These are phyloP conservation scores for Asteroscopus sphinx DNA, from an alignment of 2,888 invertebrate genomes.

Conservation along the genomic window DNA sequence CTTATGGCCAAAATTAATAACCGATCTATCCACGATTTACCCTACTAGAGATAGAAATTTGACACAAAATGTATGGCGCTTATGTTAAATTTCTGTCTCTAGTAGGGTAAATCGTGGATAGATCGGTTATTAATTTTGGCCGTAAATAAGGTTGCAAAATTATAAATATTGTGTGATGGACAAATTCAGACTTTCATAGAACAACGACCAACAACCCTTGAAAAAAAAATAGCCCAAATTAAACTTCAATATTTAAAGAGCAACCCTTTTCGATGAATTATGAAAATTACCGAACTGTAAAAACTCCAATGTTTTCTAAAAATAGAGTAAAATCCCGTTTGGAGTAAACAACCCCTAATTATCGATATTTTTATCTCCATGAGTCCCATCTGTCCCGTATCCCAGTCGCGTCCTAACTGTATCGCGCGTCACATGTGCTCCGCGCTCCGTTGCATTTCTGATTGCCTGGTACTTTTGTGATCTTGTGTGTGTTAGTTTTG, in stretches of 20 bases:
- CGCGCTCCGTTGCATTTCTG: constrained; percentile 59
- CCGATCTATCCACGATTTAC: no score
- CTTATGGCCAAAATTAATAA: no score
- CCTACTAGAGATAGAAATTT: no score
- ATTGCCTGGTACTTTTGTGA: constrained; percentile 66
- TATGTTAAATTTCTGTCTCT: no score
- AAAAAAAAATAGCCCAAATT: no score
- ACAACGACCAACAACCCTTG: no score
- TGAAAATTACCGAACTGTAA: constrained; percentile 18
- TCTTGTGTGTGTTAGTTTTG: constrained; percentile 57
- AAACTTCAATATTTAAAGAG: not conserved
- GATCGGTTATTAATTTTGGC: no score
- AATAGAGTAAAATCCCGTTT: constrained; percentile 24
- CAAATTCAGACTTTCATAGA: no score
- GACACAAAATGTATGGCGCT: no score
- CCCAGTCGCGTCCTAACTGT: constrained; percentile 60
- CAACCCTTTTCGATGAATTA: constrained; percentile 10
- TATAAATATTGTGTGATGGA: no score
- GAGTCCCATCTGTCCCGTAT: constrained; percentile 49
- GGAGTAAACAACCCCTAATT: constrained; percentile 54
- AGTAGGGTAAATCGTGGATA: no score
- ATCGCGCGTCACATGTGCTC: constrained; percentile 56
- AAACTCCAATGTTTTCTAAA: constrained; percentile 17
- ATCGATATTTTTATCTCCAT: constrained; percentile 59
- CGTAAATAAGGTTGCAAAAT: no score